phyloP scores from a whole-genome alignment of 2,888 invertebrate genomes.

The Athalia circularis region DNA sequence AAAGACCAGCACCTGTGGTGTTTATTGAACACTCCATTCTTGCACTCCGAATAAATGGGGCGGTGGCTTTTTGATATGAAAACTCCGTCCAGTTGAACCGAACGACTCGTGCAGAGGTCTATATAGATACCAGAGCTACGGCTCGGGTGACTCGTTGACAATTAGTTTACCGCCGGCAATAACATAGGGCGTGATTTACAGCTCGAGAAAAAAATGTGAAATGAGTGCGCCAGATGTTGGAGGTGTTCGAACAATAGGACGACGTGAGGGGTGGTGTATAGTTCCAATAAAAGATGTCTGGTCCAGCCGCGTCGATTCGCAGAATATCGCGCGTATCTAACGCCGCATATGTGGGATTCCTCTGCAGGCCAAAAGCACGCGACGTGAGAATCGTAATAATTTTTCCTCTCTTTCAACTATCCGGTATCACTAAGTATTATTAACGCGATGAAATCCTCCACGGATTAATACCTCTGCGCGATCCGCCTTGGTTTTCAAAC shows the following conservation, averaged over 20 bases:
- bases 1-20: constrained; percentile 1
- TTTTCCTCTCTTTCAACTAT: constrained; percentile 30
- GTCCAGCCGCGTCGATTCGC: constrained; percentile 31
- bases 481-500: constrained; percentile 31
- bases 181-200: constrained; percentile 11
- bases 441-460: constrained; percentile 21
- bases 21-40: constrained; percentile 25
- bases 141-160: not conserved
- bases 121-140: not conserved
- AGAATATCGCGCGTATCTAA: constrained; percentile 11
- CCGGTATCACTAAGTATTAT: constrained; percentile 28
- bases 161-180: constrained; percentile 24
- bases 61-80: constrained; percentile 22
- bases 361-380: not conserved
- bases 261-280: constrained; percentile 28
- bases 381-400: constrained; percentile 39
- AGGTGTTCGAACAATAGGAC: constrained; percentile 30
- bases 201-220: constrained; percentile 14
- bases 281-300: constrained; percentile 44
- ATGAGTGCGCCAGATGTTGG: constrained; percentile 22
- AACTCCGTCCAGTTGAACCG: constrained; percentile 5
- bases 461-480: constrained; percentile 23
- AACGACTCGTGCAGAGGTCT: not conserved
- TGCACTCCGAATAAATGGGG: constrained; percentile 12
- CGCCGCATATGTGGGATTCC: constrained; percentile 25